Conservation (phyloP, 2,797 vertebrate species). For the Cynodonichthys magdalenae region DNA sequence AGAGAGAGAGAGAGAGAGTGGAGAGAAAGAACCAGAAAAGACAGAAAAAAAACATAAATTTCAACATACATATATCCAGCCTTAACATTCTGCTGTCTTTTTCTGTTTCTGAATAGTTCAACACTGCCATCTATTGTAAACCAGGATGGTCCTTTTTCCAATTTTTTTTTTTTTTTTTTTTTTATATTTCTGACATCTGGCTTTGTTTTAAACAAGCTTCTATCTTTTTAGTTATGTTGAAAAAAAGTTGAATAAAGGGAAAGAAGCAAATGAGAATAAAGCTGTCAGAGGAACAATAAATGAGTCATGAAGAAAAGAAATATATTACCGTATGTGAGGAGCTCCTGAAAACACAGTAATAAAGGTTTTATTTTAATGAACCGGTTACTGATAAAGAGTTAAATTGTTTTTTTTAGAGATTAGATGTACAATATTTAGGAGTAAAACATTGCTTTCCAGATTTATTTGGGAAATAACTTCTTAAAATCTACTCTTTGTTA, state of each 20-base stretch:
- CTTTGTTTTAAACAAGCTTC: conserved; percentile 20
- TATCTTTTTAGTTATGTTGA: neutral
- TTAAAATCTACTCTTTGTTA: too few relatives aligned
- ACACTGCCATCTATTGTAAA: conserved; percentile 71
- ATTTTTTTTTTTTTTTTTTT: conserved; percentile 26
- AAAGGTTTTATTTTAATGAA: conserved; percentile 3
- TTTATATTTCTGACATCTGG: conserved; percentile 23
- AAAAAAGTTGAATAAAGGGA: conserved; percentile 2
- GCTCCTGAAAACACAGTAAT: too few relatives aligned
- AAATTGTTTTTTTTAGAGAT: too few relatives aligned
- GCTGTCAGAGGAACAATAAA: conserved; percentile 10
- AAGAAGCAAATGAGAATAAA: conserved; percentile 9
- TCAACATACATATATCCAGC: conserved; percentile 51
- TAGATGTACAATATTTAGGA: too few relatives aligned
- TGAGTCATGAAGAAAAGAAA: conserved; percentile 15
- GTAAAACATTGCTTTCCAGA: too few relatives aligned
- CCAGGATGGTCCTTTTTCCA: conserved; percentile 20
- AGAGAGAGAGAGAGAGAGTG: conserved; percentile 20
- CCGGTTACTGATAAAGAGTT: too few relatives aligned
- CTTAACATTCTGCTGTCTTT: conserved; percentile 35
- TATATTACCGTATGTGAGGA: conserved; percentile 6
- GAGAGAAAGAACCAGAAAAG: conserved; percentile 23
- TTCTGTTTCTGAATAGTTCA: conserved; percentile 53
- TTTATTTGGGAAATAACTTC: too few relatives aligned
- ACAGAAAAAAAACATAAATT: conserved; percentile 49